These are phyloP conservation scores for Nephila pilipes DNA, from an alignment of 1,140 invertebrate species.

Conservation along the genomic window DNA sequence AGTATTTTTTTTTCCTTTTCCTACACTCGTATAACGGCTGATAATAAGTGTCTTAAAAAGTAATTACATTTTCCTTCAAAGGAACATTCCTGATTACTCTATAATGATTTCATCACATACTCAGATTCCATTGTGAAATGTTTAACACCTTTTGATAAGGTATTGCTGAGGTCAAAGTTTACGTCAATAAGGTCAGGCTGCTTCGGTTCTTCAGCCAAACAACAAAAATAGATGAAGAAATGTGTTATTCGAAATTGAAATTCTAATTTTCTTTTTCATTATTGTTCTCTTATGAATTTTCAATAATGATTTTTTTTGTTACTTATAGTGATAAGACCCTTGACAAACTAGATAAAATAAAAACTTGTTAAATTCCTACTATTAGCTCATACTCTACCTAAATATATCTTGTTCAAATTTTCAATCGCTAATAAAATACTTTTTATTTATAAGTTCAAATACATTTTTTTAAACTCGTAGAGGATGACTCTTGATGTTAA, in stretches of 20 bases:
- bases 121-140: background rate
- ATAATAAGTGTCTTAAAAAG: background rate
- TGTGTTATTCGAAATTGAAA: background rate
- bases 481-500: too few species aligned
- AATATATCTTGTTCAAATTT: too few species aligned
- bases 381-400: too few species aligned
- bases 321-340: too few species aligned
- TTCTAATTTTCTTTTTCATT: background rate
- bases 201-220: background rate
- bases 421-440: too few species aligned
- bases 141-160: constrained; percentile 11
- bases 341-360: too few species aligned
- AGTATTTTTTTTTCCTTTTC: background rate
- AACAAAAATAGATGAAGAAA: background rate
- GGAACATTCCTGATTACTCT: background rate
- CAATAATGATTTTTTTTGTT: too few species aligned
- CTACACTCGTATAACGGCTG: background rate
- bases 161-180: background rate
- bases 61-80: background rate
- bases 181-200: background rate
- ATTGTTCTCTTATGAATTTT: background rate
- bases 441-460: too few species aligned
- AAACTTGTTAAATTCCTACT: too few species aligned
- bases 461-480: too few species aligned
- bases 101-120: background rate